Conservation (phyloP, 2,888 invertebrate genomes). For the Mesochorus sp. region DNA sequence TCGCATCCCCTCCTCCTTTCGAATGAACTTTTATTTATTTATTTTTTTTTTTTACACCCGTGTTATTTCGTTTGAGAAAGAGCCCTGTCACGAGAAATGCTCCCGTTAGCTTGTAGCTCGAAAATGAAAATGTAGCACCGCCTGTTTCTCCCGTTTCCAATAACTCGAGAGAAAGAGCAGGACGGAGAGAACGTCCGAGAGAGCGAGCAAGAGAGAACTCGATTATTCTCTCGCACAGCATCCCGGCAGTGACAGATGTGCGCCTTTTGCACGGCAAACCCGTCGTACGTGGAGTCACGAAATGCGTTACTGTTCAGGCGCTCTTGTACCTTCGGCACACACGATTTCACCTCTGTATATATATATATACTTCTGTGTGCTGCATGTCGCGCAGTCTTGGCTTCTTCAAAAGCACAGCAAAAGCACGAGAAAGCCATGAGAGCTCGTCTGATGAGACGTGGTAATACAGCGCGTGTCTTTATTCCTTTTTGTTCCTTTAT, state of each 20-base stretch:
- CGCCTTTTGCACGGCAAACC: constrained; percentile 63
- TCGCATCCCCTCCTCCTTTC: constrained; percentile 22
- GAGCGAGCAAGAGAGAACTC: neutral
- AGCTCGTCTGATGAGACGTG: constrained; percentile 46
- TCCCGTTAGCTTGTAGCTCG: constrained; percentile 31
- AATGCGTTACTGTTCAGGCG: constrained; percentile 55
- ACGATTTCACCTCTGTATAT: neutral
- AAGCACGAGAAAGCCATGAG: neutral
- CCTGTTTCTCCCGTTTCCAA: constrained; percentile 61
- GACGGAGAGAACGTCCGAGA: constrained; percentile 6
- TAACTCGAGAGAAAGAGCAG: constrained; percentile 52
- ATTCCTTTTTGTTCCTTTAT: constrained; percentile 1
- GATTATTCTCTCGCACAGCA: constrained; percentile 27
- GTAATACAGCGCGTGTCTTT: constrained; percentile 48
- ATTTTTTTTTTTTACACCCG: constrained; percentile 10
- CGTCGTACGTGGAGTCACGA: constrained; percentile 65
- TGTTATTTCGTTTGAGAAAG: neutral
- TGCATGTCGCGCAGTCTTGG: neutral
- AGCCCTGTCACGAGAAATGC: constrained; percentile 41
- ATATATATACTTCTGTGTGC: neutral
- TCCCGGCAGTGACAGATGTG: constrained; percentile 65
- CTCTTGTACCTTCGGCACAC: neutral
- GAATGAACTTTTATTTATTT: constrained; percentile 30
- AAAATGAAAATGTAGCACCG: constrained; percentile 64
- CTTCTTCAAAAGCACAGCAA: constrained; percentile 15